These are phyloP conservation scores for Vimba vimba DNA, from an alignment of 2,113 vertebrate genomes.

Conservation along the genomic window DNA sequence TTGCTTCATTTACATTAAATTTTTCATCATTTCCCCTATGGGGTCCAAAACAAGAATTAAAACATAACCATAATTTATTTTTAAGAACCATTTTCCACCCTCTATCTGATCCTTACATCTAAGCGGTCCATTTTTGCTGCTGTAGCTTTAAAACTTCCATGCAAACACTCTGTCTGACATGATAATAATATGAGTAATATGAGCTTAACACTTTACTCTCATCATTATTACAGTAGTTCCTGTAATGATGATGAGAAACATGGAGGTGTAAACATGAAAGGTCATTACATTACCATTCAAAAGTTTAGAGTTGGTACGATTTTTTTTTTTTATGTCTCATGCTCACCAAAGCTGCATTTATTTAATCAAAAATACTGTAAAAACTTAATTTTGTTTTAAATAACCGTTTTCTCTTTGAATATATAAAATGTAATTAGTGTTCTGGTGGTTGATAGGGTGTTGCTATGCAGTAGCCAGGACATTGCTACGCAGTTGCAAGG, in stretches of 20 bases:
- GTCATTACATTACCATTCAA: no score
- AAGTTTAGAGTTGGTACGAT: no score
- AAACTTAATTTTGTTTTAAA: not conserved
- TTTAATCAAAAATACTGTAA: not conserved
- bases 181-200: no score
- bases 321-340: not conserved
- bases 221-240: no score
- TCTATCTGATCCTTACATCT: not conserved
- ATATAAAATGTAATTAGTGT: not conserved
- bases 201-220: no score
- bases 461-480: not conserved
- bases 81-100: not conserved
- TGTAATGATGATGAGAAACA: no score
- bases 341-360: not conserved
- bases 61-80: not conserved
- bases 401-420: not conserved
- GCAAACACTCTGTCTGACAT: no score
- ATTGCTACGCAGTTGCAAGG: not conserved
- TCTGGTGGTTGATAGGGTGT: not conserved
- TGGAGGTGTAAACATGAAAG: no score
- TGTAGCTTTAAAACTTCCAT: not conserved
- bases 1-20: not conserved
- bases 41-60: not conserved
- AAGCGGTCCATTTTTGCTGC: not conserved
- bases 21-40: not conserved